phyloP scores from a whole-genome alignment of 1,140 invertebrate species.

The Mactra quadrangularis region DNA sequence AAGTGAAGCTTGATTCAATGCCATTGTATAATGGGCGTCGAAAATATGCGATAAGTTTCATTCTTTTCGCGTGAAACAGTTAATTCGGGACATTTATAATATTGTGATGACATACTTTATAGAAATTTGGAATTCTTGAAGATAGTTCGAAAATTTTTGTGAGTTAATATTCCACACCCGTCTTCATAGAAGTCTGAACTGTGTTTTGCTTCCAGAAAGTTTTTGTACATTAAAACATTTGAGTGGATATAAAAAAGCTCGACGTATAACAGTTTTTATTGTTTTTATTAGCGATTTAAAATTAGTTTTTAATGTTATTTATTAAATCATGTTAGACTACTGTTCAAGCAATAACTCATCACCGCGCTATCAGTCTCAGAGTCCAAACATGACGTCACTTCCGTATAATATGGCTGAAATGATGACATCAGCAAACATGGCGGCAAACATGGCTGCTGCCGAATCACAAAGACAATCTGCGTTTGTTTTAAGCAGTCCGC shows the following conservation, averaged over 20 bases:
- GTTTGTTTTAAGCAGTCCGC: conserved; percentile 88
- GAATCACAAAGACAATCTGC: conserved; percentile 84
- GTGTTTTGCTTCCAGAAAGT: background rate
- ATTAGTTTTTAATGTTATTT: conserved; percentile 3
- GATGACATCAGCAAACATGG: conserved; percentile 53
- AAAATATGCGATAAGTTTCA: conserved; percentile 53
- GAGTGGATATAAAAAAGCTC: too few relatives aligned
- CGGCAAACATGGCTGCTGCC: conserved; percentile 81
- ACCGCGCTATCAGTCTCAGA: conserved; percentile 73
- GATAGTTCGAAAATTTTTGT: conserved; percentile 29
- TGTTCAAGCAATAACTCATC: conserved; percentile 62
- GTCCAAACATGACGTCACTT: conserved; percentile 84
- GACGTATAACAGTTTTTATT: too few relatives aligned
- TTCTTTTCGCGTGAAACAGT: conserved; percentile 56
- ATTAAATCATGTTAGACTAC: conserved; percentile 71
- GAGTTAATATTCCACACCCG: background rate
- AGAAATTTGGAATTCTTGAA: conserved; percentile 28
- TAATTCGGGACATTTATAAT: conserved; percentile 52
- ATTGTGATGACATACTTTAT: conserved; percentile 50
- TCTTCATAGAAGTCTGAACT: background rate
- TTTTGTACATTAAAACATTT: too few relatives aligned
- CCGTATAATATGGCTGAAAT: conserved; percentile 59
- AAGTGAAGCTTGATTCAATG: conserved; percentile 45
- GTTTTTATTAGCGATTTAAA: too few relatives aligned
- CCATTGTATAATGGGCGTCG: conserved; percentile 49